These are phyloP conservation scores for Engraulis encrasicolus DNA, from an alignment of 2,113 vertebrate genomes.

Conservation along the genomic window DNA sequence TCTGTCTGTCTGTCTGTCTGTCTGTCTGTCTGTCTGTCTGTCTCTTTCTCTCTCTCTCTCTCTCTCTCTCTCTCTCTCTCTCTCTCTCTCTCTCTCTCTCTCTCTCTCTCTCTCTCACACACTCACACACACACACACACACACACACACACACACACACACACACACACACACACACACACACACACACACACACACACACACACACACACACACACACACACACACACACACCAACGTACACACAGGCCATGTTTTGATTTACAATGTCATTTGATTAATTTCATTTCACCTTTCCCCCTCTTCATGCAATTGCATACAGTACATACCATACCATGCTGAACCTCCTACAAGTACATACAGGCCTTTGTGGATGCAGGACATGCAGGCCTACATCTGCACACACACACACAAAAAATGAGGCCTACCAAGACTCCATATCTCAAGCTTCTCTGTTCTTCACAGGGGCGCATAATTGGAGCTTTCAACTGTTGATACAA, in stretches of 20 bases:
- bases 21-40: no score
- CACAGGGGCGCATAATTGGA: not conserved
- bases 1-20: no score
- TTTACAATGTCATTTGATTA: no score
- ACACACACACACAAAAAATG: constrained; percentile 36
- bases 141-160: not conserved
- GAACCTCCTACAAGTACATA: no score
- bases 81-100: no score
- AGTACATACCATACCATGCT: no score
- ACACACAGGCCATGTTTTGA: constrained; percentile 19
- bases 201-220: constrained; percentile 28
- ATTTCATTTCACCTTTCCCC: no score
- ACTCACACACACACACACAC: constrained; percentile 1
- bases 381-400: no score
- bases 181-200: constrained; percentile 47
- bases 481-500: not conserved
- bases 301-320: no score
- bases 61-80: not conserved
- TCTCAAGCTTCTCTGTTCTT: not conserved
- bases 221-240: constrained; percentile 5
- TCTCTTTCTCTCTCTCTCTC: no score
- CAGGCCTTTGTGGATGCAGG: no score
- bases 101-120: no score
- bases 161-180: constrained; percentile 54
- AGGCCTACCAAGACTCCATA: not conserved